A percentile compares a stretch with the other conserved stretches of the same genome.
phyloP scores from a whole-genome alignment of 1,140 invertebrate species.

The Drosophila bocki region DNA sequence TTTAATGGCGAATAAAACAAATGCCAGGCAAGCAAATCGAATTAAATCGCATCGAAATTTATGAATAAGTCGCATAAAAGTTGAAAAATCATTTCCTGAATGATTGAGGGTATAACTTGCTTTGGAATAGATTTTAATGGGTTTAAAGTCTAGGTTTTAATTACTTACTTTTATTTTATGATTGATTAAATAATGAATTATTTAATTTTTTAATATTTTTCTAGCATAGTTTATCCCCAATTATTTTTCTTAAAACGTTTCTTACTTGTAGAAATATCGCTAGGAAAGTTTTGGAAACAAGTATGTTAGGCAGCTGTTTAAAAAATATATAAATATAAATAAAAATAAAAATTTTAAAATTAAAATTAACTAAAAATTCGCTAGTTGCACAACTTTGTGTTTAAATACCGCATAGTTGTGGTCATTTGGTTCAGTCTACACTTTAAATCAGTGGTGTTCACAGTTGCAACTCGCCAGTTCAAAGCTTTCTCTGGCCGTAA shows the following conservation, averaged over 20 bases:
- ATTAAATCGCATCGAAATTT: slow-evolving; percentile 53
- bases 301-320: background rate
- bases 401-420: background rate
- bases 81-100: slow-evolving; percentile 6
- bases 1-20: slow-evolving; percentile 77
- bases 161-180: background rate
- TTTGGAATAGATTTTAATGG: background rate
- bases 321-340: background rate
- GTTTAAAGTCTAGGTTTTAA: background rate
- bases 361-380: background rate
- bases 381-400: background rate
- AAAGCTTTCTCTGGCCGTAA: background rate
- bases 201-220: background rate
- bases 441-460: background rate
- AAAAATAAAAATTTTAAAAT: background rate
- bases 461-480: background rate
- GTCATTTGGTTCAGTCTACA: background rate
- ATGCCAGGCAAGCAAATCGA: slow-evolving; percentile 47
- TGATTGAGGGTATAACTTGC: too few species aligned
- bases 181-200: background rate
- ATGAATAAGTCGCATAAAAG: slow-evolving; percentile 22
- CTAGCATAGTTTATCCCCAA: background rate
- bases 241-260: background rate
- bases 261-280: background rate
- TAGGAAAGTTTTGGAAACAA: background rate